These are phyloP conservation scores for Acleris laterana DNA, from an alignment of 2,888 invertebrate genomes.

Conservation along the genomic window DNA sequence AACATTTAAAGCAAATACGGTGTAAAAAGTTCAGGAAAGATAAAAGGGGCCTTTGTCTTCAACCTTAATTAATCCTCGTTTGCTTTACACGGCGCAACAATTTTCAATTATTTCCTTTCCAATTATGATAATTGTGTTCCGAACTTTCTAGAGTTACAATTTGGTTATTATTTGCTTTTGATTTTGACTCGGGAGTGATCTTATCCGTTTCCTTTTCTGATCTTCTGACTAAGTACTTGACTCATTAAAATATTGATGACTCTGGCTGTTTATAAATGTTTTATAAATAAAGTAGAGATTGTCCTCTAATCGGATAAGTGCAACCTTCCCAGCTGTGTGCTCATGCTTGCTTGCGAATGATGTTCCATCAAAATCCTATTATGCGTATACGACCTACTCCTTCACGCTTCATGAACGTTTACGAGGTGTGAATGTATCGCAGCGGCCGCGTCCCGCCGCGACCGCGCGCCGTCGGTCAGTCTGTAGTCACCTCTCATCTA, in stretches of 20 bases:
- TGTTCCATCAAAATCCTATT: constrained; percentile 26
- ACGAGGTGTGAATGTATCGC: constrained; percentile 40
- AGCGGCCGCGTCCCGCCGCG: constrained; percentile 17
- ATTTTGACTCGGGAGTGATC: neutral
- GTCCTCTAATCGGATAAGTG: constrained; percentile 7
- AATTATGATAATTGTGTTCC: constrained; percentile 16
- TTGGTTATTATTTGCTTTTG: neutral
- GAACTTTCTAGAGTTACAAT: constrained; percentile 5
- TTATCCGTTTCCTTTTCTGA: no score
- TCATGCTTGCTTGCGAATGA: constrained; percentile 24
- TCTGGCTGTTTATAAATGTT: neutral
- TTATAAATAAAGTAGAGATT: neutral
- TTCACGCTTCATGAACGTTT: constrained; percentile 37
- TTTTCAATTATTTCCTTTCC: constrained; percentile 15
- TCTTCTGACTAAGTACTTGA: no score
- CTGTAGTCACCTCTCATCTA: constrained; percentile 14
- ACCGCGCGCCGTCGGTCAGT: constrained; percentile 1
- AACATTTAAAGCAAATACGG: neutral
- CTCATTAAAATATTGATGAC: neutral
- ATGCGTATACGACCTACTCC: constrained; percentile 34
- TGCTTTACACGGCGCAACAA: constrained; percentile 15
- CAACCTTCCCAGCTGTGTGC: constrained; percentile 10
- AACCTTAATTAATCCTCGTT: constrained; percentile 23
- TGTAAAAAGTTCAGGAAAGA: constrained; percentile 3
- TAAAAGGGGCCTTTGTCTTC: constrained; percentile 17